Conservation (phyloP, 1,140 invertebrate genomes). For the Eriosoma lanigerum region DNA sequence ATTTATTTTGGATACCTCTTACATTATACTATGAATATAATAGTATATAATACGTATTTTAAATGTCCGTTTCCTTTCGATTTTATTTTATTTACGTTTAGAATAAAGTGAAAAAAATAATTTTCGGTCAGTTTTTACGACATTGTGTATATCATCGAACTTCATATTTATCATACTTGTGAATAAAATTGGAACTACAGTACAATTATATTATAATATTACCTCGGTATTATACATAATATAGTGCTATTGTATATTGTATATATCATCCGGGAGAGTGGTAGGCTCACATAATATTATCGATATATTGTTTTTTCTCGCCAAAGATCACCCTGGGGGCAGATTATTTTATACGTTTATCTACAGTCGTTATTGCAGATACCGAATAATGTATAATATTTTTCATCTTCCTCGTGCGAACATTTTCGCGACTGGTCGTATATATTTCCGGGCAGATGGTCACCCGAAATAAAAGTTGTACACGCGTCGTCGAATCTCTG, state of each 20-base stretch:
- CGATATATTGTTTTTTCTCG: not conserved
- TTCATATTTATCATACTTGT: no score
- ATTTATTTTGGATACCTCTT: slow-evolving; percentile 27
- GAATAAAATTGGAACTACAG: no score
- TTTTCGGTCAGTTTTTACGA: not conserved
- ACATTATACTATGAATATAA: no score
- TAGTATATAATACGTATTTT: no score
- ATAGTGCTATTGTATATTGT: not conserved
- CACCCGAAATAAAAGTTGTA: no score
- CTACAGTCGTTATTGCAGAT: not conserved
- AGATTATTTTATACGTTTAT: not conserved
- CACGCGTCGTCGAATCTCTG: no score
- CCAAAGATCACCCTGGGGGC: not conserved
- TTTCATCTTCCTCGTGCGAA: not conserved
- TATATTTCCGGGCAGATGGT: not conserved
- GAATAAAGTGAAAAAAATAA: slow-evolving; percentile 3
- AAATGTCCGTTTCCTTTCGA: not conserved
- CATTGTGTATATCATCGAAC: no score
- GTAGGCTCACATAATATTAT: not conserved
- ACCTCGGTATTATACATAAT: not conserved
- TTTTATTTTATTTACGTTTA: slow-evolving; percentile 7
- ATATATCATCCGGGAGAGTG: not conserved
- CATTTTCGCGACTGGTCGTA: not conserved
- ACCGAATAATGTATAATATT: not conserved
- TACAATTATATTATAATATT: not conserved